Evolutionary conservation across 2,888 invertebrate genomes (phyloP).

Genomic region (Meiosimyza platycephala): DNA sequence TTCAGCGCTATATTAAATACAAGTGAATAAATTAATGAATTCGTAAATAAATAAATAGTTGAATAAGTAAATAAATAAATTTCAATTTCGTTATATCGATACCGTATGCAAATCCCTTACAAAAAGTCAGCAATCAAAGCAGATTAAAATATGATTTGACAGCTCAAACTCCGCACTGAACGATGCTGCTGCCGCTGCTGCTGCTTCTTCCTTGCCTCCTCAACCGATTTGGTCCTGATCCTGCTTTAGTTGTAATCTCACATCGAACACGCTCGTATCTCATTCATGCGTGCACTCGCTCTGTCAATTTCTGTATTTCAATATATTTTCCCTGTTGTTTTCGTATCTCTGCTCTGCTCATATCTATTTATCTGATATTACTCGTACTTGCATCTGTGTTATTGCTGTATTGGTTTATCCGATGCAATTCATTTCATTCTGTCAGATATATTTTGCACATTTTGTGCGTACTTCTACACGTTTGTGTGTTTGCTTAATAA

Average conservation of each 20-base stretch:
- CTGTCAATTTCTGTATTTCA: constrained; percentile 52
- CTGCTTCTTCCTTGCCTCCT: background rate
- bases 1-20: background rate
- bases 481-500: constrained; percentile 26
- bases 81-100: constrained; percentile 51
- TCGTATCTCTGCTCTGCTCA: constrained; percentile 43
- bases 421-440: constrained; percentile 22
- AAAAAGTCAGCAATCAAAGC: constrained; percentile 65
- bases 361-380: constrained; percentile 17
- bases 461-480: constrained; percentile 10
- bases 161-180: constrained; percentile 42
- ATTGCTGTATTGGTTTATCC: constrained; percentile 12
- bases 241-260: constrained; percentile 4
- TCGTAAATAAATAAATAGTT: background rate
- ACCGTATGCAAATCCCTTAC: constrained; percentile 58
- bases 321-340: constrained; percentile 56
- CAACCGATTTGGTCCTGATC: background rate
- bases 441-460: constrained; percentile 16
- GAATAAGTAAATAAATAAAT: constrained; percentile 51
- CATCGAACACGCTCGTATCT: constrained; percentile 16
- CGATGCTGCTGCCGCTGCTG: background rate
- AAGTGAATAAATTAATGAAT: too few relatives aligned
- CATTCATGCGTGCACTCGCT: constrained; percentile 17
- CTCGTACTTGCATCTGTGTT: background rate
- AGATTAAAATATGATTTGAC: constrained; percentile 66